Evolutionary conservation across 92 coral and sea anemone species (phyloP).

Genomic region (Palythoa grandiflora): DNA sequence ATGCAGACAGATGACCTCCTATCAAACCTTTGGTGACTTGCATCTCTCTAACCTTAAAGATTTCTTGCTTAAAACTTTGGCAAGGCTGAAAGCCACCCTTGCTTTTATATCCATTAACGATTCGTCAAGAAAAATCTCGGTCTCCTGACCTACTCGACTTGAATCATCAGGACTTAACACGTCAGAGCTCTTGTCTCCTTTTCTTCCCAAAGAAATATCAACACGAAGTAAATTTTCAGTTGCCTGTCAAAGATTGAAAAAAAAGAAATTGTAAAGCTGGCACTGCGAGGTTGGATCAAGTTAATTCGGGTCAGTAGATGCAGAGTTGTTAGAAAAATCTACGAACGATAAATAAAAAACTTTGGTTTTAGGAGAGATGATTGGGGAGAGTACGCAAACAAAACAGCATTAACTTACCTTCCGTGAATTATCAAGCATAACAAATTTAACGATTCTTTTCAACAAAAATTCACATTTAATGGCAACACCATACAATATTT

Average conservation of each 20-base stretch:
- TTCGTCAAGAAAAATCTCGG: neutral
- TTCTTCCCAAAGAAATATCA: conserved; percentile 18
- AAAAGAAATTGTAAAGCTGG: neutral
- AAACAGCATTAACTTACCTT: no score
- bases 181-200: neutral
- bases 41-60: neutral
- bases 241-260: neutral
- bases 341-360: no score
- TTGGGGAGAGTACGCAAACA: no score
- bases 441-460: no score
- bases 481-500: no score
- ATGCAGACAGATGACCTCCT: neutral
- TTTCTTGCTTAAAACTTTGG: conserved; percentile 49
- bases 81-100: conserved; percentile 65
- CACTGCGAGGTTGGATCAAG: neutral
- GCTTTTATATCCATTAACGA: conserved; percentile 22
- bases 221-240: neutral
- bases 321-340: neutral
- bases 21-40: neutral
- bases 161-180: neutral
- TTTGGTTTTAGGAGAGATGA: no score
- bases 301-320: neutral
- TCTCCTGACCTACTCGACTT: neutral
- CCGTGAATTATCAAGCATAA: no score
- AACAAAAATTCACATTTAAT: no score